A percentile compares a stretch with the other conserved stretches of the same genome.
phyloP scores from a whole-genome alignment of 2,113 vertebrate genomes.

The Epinephelus moara region DNA sequence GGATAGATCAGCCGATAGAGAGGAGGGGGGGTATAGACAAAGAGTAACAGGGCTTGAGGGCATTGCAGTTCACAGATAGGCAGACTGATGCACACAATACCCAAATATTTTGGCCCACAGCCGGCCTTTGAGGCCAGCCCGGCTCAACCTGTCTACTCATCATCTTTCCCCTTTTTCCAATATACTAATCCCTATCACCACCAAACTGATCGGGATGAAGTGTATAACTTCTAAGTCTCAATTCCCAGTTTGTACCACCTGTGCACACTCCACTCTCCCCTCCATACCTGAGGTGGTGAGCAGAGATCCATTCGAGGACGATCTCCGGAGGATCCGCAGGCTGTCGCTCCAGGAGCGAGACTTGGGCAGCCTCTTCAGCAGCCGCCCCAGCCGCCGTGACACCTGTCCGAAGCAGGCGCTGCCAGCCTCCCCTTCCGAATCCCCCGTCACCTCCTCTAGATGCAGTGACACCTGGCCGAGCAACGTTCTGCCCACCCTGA shows the following conservation, averaged over 20 bases:
- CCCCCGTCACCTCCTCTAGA: slow-evolving; percentile 72
- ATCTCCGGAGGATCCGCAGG: slow-evolving; percentile 81
- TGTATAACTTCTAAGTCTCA: neutral
- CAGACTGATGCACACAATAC: slow-evolving; percentile 56
- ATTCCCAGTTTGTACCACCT: neutral
- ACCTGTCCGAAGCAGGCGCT: slow-evolving; percentile 89
- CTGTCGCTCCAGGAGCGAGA: slow-evolving; percentile 85
- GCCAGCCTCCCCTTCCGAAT: slow-evolving; percentile 71
- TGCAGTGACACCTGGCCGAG: slow-evolving; percentile 68
- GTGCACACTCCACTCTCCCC: neutral
- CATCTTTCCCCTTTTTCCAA: slow-evolving; percentile 38
- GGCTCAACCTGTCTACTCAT: slow-evolving; percentile 64
- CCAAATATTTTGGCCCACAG: slow-evolving; percentile 65
- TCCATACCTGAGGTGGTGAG: slow-evolving; percentile 84
- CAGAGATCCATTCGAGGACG: slow-evolving; percentile 82
- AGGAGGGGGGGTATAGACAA: slow-evolving; percentile 45
- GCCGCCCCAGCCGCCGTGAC: slow-evolving; percentile 85
- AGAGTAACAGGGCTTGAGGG: slow-evolving; percentile 51
- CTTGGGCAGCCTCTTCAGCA: slow-evolving; percentile 91
- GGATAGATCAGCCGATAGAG: slow-evolving; percentile 36
- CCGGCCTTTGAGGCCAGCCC: slow-evolving; percentile 41
- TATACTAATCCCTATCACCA: slow-evolving; percentile 5
- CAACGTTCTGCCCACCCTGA: slow-evolving; percentile 57
- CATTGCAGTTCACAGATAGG: slow-evolving; percentile 61
- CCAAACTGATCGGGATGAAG: neutral